These are phyloP conservation scores for Ormyrus pomaceus DNA, from an alignment of 2,888 invertebrate species.

Conservation along the genomic window DNA sequence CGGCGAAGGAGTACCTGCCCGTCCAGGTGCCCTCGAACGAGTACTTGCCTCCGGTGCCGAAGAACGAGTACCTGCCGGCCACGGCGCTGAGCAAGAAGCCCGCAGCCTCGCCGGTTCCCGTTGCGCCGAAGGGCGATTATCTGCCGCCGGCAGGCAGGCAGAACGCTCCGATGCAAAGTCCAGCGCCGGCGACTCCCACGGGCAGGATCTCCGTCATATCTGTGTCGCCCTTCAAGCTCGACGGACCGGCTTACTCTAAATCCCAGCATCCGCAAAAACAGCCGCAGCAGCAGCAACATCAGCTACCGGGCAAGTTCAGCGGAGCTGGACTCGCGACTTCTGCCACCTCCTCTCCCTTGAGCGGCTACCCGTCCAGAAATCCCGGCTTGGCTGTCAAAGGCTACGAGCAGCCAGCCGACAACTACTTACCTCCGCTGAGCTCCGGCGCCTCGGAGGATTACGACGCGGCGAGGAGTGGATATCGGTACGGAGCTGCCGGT, in stretches of 20 bases:
- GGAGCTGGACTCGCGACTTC: background rate
- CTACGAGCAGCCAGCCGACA: slow-evolving; percentile 34
- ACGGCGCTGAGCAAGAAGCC: background rate
- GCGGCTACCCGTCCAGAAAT: background rate
- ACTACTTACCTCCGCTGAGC: slow-evolving; percentile 37
- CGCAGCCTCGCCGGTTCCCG: background rate
- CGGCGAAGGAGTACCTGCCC: background rate
- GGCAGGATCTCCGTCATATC: slow-evolving; percentile 32
- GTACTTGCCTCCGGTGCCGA: slow-evolving; percentile 8
- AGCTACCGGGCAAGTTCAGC: background rate
- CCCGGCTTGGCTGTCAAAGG: background rate
- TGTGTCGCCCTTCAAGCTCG: slow-evolving; percentile 30
- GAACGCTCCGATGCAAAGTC: background rate
- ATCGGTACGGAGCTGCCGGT: slow-evolving; percentile 48
- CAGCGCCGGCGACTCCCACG: slow-evolving; percentile 4
- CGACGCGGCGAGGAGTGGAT: slow-evolving; percentile 36
- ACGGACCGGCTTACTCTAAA: slow-evolving; percentile 22
- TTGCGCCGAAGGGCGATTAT: slow-evolving; percentile 25
- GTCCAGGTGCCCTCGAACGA: too few species aligned
- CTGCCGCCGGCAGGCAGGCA: slow-evolving; percentile 18
- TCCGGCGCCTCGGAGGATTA: background rate
- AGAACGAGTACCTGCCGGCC: slow-evolving; percentile 27
- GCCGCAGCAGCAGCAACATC: slow-evolving; percentile 7
- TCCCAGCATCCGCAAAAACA: background rate
- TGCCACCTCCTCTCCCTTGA: background rate